Base-by-base conservation (phyloP, 37 sponge, comb jelly and placozoan species). In the Dysidea cf. avara region DNA sequence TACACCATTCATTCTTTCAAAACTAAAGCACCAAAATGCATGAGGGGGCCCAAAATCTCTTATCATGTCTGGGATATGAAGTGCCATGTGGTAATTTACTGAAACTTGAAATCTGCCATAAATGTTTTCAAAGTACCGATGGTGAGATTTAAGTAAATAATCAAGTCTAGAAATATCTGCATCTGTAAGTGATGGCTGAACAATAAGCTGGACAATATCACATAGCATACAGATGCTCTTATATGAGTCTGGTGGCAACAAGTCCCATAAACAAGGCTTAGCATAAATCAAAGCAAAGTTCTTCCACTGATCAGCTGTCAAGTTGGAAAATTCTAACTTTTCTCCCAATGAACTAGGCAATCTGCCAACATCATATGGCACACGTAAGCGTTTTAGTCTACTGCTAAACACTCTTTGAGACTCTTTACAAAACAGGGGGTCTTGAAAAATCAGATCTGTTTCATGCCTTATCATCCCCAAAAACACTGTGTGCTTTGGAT, bases 41-140 rank as follows among this genome's bases (percentile, higher is more conserved):
- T 63, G 64, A 21, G 64, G 37, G 21, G 64, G 64, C 38, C 64
- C 64, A 63, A 38, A 63, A 31, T 63, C 64, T 38, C 21, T 35
- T 63, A 63, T 34, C 21, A 63, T 35, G 21, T 63, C 64, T 63
- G 64, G 64, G 34, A 63, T 32, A 63, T 63, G 64, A n/a, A 63
- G 38, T 63, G 64, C 64, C 64, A 63, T 63, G 64, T 63, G 64
- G 32, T 63, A 63, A 35, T 63, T 63, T 2, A 63, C 64, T 6
- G 64, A 63, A 26, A 63, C 64, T 31, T 63, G 31, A 32, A 32
- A 63, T 35, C 29, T 63, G 29, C 64, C 64, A 63, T 63, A 33
- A 35, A 63, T 31, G 21, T 21, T 63, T 63, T 63, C 64, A 63
- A 63, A 63, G 20, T n/a, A 13, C 29, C 3, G 21, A 31, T 63